These are phyloP conservation scores for Aricia agestis DNA, from an alignment of 1,140 invertebrate genomes.

Conservation along the genomic window DNA sequence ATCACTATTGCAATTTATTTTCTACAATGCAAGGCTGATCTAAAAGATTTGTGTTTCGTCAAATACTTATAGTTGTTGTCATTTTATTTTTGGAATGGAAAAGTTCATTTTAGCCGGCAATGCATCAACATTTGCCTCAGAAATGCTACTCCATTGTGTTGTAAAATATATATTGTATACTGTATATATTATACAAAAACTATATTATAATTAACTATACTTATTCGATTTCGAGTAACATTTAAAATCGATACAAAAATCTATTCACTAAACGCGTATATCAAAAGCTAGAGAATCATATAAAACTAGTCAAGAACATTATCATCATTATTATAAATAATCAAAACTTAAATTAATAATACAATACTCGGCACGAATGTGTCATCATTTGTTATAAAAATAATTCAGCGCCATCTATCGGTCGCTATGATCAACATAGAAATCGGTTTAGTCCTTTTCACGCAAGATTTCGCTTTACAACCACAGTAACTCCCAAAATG, in stretches of 20 bases:
- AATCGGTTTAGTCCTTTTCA: neutral
- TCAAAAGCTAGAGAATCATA: neutral
- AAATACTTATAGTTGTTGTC: neutral
- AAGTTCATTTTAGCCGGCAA: constrained; percentile 14
- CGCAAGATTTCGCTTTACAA: neutral
- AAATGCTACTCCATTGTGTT: constrained; percentile 1
- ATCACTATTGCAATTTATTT: neutral
- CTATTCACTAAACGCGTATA: neutral
- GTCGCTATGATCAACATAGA: neutral
- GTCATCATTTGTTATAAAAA: neutral
- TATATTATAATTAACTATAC: neutral
- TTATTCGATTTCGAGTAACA: neutral
- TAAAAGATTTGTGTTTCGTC: neutral
- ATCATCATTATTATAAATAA: constrained; percentile 5
- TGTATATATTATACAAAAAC: neutral
- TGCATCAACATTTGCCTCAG: constrained; percentile 1
- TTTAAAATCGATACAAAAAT: neutral
- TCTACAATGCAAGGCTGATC: constrained; percentile 7
- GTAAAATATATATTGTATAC: constrained; percentile 15
- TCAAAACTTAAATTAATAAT: constrained; percentile 12
- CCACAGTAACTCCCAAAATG: neutral
- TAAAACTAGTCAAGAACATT: neutral
- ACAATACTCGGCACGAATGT: neutral
- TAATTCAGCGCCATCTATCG: constrained; percentile 22
- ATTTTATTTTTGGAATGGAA: constrained; percentile 13